These are phyloP conservation scores for Pomacea maculata DNA, from an alignment of 1,140 invertebrate genomes.

Conservation along the genomic window DNA sequence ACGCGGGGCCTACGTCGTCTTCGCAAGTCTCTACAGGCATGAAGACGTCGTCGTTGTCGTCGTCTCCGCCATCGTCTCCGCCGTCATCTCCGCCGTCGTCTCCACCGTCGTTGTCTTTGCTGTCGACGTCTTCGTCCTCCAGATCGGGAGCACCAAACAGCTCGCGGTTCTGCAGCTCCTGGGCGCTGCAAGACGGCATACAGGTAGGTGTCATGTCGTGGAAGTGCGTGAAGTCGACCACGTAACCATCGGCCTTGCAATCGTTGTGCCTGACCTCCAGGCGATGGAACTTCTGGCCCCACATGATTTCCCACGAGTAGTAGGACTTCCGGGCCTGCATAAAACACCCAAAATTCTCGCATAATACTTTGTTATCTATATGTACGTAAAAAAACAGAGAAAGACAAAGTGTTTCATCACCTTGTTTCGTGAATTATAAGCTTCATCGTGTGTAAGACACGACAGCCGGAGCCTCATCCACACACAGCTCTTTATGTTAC, in stretches of 20 bases:
- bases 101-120: not conserved
- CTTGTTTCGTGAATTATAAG: no score
- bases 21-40: no score
- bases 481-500: no score
- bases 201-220: conserved; percentile 88
- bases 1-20: no score
- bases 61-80: not conserved
- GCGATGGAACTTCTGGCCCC: conserved; percentile 66
- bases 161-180: conserved; percentile 50
- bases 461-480: no score
- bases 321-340: conserved; percentile 62
- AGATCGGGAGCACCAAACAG: not conserved
- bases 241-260: conserved; percentile 78
- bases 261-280: conserved; percentile 75
- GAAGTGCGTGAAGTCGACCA: conserved; percentile 92
- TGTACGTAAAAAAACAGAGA: no score
- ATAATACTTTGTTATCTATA: no score
- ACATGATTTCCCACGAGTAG: conserved; percentile 66
- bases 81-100: not conserved
- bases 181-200: conserved; percentile 87
- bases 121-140: not conserved
- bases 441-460: no score
- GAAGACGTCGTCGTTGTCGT: not conserved
- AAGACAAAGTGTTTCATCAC: no score
- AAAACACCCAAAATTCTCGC: not conserved